A percentile compares a stretch with the other conserved stretches of the same genome.
phyloP scores from a whole-genome alignment of 2,888 invertebrate genomes.

The Tridacna gigas region DNA sequence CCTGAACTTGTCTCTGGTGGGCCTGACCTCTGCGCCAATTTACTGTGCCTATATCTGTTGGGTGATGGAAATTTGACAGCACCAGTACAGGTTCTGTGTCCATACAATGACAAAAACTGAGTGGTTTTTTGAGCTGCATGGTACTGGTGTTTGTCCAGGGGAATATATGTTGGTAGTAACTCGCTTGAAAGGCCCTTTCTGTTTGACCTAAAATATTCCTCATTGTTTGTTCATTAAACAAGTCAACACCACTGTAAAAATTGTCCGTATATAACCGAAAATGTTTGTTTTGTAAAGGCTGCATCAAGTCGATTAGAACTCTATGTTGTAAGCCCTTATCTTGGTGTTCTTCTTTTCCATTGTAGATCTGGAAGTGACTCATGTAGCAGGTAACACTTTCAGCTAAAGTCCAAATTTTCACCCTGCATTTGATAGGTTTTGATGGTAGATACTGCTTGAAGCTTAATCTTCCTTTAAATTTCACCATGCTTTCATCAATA shows the following conservation, averaged over 20 bases:
- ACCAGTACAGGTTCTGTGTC: conserved; percentile 54
- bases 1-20: conserved; percentile 1
- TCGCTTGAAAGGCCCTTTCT: conserved; percentile 50
- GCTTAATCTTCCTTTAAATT: conserved; percentile 32
- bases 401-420: conserved; percentile 46
- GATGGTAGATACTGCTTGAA: conserved; percentile 56
- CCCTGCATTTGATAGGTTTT: conserved; percentile 49
- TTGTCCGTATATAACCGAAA: conserved; percentile 47
- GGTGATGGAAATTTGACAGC: conserved; percentile 46
- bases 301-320: conserved; percentile 31
- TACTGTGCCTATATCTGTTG: neutral
- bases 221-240: conserved; percentile 14
- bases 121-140: conserved; percentile 44
- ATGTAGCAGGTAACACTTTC: conserved; percentile 38
- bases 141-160: conserved; percentile 47
- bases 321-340: conserved; percentile 33
- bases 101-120: conserved; percentile 49
- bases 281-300: neutral
- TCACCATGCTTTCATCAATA: conserved; percentile 47
- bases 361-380: conserved; percentile 40
- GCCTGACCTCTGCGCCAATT: conserved; percentile 13
- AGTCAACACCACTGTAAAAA: conserved; percentile 41
- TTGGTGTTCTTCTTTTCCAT: conserved; percentile 27
- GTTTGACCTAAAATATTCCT: conserved; percentile 31
- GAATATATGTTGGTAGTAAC: conserved; percentile 35